Conservation (phyloP, 2,113 vertebrate genomes). For the Corythoichthys intestinalis region DNA sequence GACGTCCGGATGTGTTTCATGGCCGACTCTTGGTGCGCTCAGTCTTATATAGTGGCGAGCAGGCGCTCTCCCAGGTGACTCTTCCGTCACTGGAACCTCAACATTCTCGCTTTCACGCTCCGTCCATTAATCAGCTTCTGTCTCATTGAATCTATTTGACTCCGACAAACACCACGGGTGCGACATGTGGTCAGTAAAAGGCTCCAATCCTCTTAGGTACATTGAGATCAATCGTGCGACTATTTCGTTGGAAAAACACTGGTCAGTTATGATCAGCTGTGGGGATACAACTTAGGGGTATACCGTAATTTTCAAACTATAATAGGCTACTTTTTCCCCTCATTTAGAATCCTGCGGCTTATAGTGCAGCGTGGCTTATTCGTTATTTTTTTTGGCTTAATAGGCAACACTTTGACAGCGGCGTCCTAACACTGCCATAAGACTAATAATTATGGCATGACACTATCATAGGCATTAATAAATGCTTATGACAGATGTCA, state of each 20-base stretch:
- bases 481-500: no score
- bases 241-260: background rate
- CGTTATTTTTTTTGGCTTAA: no score
- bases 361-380: no score
- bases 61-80: slow-evolving; percentile 59
- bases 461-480: no score
- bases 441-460: no score
- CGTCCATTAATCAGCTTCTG: slow-evolving; percentile 72
- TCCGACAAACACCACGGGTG: slow-evolving; percentile 54
- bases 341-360: no score
- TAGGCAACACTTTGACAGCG: no score
- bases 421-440: no score
- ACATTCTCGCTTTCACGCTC: slow-evolving; percentile 55
- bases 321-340: no score
- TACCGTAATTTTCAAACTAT: no score
- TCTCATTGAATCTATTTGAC: slow-evolving; percentile 57
- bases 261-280: no score
- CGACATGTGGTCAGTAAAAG: slow-evolving; percentile 26
- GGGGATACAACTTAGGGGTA: no score
- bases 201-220: background rate
- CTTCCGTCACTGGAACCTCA: slow-evolving; percentile 48
- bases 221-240: slow-evolving; percentile 15
- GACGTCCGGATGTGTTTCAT: slow-evolving; percentile 54
- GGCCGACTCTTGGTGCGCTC: slow-evolving; percentile 40
- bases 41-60: slow-evolving; percentile 69